Conservation (phyloP, 23 tunicate genomes). For the Diplosoma virens region DNA sequence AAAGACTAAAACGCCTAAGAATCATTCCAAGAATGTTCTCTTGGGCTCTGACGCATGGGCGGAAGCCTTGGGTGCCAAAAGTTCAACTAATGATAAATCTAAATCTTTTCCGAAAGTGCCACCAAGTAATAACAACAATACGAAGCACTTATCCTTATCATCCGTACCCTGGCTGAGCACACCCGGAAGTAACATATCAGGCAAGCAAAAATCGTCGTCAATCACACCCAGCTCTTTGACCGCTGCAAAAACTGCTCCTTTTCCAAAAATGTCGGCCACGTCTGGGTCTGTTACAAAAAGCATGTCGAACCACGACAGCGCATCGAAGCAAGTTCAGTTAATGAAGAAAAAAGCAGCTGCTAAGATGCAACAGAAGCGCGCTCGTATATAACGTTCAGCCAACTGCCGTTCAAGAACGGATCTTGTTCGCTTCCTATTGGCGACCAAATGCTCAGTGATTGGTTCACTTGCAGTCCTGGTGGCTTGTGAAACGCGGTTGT, state of each 20-base stretch:
- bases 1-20: conserved; percentile 24
- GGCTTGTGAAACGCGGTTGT: too few relatives aligned
- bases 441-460: too few relatives aligned
- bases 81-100: conserved; percentile 15
- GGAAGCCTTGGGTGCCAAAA: conserved; percentile 73
- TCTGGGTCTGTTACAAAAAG: background rate
- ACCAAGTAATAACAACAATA: background rate
- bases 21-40: conserved; percentile 32
- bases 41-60: conserved; percentile 65
- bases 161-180: background rate
- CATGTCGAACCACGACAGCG: conserved; percentile 3
- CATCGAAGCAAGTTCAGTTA: conserved; percentile 4
- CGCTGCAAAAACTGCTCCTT: conserved; percentile 17
- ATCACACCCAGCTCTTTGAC: background rate
- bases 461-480: too few relatives aligned
- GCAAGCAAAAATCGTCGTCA: conserved; percentile 2
- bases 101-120: background rate
- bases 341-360: conserved; percentile 32
- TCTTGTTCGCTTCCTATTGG: too few relatives aligned
- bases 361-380: conserved; percentile 14
- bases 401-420: too few relatives aligned
- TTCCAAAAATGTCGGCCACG: conserved; percentile 21
- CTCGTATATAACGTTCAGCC: conserved; percentile 10
- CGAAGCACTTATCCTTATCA: conserved; percentile 13
- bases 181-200: background rate